Evolutionary conservation across 2,888 invertebrate species (phyloP).

Genomic region (Dichetophora obliterata): DNA sequence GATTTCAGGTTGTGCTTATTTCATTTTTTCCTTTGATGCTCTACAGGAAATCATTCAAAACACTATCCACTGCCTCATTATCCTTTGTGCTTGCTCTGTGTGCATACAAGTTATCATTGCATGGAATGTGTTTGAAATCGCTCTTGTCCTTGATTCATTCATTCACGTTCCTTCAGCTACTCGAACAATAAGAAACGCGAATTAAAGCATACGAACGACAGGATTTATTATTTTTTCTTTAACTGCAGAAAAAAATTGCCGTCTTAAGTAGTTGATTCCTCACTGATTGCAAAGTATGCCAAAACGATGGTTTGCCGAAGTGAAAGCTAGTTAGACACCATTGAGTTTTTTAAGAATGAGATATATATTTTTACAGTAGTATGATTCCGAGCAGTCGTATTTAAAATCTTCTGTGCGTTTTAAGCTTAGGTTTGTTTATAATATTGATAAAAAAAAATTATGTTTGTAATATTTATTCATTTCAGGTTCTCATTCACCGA

Average conservation of each 20-base stretch:
- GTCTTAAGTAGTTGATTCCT: neutral
- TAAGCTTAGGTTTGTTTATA: no score
- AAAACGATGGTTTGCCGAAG: neutral
- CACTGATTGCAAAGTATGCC: neutral
- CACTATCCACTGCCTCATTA: neutral
- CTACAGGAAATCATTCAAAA: neutral
- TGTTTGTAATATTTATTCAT: no score
- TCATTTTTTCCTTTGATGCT: neutral
- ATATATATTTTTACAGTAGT: no score
- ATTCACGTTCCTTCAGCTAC: neutral
- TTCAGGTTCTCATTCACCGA: no score
- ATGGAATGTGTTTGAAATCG: neutral
- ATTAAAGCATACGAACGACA: neutral
- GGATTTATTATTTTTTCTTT: neutral
- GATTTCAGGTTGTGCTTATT: neutral
- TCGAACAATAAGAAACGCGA: neutral
- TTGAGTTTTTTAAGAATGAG: no score
- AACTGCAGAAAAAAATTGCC: neutral
- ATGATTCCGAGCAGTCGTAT: no score
- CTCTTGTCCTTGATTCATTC: constrained; percentile 13
- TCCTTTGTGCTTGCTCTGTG: neutral
- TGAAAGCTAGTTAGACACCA: no score
- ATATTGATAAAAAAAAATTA: no score
- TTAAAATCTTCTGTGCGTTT: no score
- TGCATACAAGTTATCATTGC: neutral